Percentiles rank a stretch among this genome's conserved stretches.
phyloP scores from a whole-genome alignment of 2,797 vertebrate genomes.

The Ciconia nigra region DNA sequence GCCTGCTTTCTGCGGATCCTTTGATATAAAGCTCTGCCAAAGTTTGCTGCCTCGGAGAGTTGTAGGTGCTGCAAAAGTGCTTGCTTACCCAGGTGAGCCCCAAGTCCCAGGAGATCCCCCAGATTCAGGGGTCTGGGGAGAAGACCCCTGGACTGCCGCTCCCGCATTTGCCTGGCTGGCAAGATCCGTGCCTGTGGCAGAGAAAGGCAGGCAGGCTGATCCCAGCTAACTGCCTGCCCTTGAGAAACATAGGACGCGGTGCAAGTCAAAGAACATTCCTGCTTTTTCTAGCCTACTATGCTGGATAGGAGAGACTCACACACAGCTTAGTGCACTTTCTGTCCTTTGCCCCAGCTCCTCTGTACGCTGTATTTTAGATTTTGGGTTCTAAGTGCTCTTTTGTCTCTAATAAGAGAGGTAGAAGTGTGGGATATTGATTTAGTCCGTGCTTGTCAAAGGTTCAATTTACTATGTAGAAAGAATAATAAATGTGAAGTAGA shows the following conservation, averaged over 20 bases:
- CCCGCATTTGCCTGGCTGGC: background rate
- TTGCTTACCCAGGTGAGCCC: background rate
- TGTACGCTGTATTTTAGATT: background rate
- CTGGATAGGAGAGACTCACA: background rate
- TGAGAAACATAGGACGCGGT: background rate
- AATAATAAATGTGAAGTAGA: background rate
- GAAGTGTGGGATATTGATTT: background rate
- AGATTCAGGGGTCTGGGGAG: accelerated
- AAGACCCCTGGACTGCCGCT: background rate
- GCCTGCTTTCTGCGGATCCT: background rate
- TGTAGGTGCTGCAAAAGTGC: background rate
- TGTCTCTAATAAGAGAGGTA: background rate
- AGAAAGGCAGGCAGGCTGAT: background rate
- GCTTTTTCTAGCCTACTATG: background rate
- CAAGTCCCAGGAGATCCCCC: no score
- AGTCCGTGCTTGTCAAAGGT: background rate
- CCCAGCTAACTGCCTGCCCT: background rate
- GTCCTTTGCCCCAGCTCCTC: background rate
- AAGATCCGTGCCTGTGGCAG: background rate
- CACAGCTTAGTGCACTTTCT: background rate
- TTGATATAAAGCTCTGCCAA: background rate
- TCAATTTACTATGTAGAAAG: background rate
- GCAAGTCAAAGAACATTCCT: background rate
- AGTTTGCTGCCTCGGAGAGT: background rate
- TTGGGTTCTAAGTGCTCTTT: background rate